phyloP scores from a whole-genome alignment of 2,888 invertebrate genomes.

The Ecliptopera silaceata region DNA sequence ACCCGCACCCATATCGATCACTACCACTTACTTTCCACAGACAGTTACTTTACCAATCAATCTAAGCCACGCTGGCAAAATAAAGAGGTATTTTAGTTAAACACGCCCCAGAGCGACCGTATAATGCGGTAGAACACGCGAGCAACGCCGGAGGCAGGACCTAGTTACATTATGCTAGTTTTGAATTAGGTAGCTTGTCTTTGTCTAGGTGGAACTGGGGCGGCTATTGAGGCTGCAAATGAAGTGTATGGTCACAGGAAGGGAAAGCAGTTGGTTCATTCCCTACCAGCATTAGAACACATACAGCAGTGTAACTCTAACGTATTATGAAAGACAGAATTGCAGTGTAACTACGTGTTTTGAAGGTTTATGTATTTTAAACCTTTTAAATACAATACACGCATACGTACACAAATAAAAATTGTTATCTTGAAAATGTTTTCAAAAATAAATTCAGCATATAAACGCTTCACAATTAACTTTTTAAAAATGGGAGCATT shows the following conservation, averaged over 20 bases:
- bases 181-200: neutral
- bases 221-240: conserved; percentile 12
- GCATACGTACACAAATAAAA: too few relatives aligned
- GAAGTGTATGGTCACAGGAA: conserved; percentile 6
- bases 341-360: too few relatives aligned
- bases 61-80: neutral
- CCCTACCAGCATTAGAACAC: neutral
- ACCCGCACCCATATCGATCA: neutral
- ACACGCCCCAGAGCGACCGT: conserved; percentile 1
- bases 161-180: conserved; percentile 13
- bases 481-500: too few relatives aligned
- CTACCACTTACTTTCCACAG: neutral
- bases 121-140: conserved; percentile 3
- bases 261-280: neutral
- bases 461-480: too few relatives aligned
- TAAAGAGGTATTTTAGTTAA: conserved; percentile 6
- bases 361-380: too few relatives aligned
- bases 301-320: too few relatives aligned
- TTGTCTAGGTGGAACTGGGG: conserved; percentile 15
- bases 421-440: too few relatives aligned
- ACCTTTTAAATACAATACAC: too few relatives aligned
- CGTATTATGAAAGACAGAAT: too few relatives aligned
- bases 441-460: too few relatives aligned
- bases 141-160: conserved; percentile 14
- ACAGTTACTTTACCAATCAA: conserved; percentile 2